Evolutionary conservation across 2,888 invertebrate genomes (phyloP).

Genomic region (Venusia cambrica): DNA sequence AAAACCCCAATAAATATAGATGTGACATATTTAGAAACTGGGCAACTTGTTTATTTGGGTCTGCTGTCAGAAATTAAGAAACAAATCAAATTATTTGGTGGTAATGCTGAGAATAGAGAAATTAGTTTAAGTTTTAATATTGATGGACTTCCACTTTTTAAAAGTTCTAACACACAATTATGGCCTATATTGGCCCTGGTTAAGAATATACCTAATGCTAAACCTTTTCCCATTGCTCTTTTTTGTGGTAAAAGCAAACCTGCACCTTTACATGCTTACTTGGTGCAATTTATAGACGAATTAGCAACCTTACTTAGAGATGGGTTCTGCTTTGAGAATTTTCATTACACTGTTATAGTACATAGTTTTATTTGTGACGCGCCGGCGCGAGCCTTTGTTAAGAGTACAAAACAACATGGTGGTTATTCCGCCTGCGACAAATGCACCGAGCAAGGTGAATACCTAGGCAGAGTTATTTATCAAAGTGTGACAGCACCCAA

Average conservation of each 20-base stretch:
- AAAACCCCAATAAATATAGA: too few species aligned
- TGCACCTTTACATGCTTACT: slow-evolving; percentile 7
- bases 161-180: slow-evolving; percentile 11
- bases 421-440: slow-evolving; percentile 16
- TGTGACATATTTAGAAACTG: too few species aligned
- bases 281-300: slow-evolving; percentile 6
- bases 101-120: too few species aligned
- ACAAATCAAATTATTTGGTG: too few species aligned
- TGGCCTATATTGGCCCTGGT: slow-evolving; percentile 10
- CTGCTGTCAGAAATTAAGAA: too few species aligned
- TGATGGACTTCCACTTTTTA: slow-evolving; percentile 11
- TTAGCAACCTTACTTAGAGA: slow-evolving; percentile 3
- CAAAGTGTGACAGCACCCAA: slow-evolving; percentile 8
- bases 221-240: slow-evolving; percentile 10
- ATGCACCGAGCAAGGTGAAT: slow-evolving; percentile 13
- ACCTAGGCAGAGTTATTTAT: slow-evolving; percentile 12
- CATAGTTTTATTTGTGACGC: slow-evolving; percentile 16
- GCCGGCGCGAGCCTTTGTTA: slow-evolving; percentile 11
- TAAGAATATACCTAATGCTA: slow-evolving; percentile 9
- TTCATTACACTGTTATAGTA: slow-evolving; percentile 9
- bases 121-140: too few species aligned
- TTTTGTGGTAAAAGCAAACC: slow-evolving; percentile 6
- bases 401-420: slow-evolving; percentile 14
- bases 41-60: too few species aligned
- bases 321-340: slow-evolving; percentile 9